phyloP scores from a whole-genome alignment of 2,888 invertebrate species.

The Diaprepes abbreviatus region DNA sequence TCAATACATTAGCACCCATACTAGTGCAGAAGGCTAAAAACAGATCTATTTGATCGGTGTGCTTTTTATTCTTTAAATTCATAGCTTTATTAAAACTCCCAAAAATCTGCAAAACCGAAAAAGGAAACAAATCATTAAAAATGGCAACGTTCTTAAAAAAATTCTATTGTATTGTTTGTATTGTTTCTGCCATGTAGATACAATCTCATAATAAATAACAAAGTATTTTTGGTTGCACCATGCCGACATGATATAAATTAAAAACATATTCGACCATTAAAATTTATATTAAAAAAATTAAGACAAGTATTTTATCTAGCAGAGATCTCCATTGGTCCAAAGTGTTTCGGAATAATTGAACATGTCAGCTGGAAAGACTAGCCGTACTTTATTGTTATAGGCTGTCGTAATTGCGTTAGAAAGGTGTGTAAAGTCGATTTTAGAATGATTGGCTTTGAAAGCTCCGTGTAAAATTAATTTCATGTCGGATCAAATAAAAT shows the following conservation, averaged over 20 bases:
- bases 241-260: neutral
- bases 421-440: constrained; percentile 38
- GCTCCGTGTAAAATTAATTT: constrained; percentile 18
- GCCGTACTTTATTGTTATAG: constrained; percentile 49
- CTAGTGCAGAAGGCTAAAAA: no score
- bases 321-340: constrained; percentile 34
- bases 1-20: no score
- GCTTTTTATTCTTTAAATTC: no score
- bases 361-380: constrained; percentile 47
- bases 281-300: neutral
- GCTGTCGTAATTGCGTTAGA: constrained; percentile 45
- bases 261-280: neutral
- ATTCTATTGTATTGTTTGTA: no score
- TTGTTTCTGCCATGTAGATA: no score
- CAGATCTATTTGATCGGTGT: no score
- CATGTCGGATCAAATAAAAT: constrained; percentile 11
- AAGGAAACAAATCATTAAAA: no score
- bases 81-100: no score
- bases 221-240: no score
- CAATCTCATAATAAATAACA: no score
- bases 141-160: no score
- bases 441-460: constrained; percentile 16
- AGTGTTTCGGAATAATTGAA: constrained; percentile 48
- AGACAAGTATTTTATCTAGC: constrained; percentile 39
- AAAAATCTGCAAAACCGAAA: no score